Evolutionary conservation across 2,113 vertebrate genomes (phyloP).

Genomic region (Corythoichthys haematopterus): DNA sequence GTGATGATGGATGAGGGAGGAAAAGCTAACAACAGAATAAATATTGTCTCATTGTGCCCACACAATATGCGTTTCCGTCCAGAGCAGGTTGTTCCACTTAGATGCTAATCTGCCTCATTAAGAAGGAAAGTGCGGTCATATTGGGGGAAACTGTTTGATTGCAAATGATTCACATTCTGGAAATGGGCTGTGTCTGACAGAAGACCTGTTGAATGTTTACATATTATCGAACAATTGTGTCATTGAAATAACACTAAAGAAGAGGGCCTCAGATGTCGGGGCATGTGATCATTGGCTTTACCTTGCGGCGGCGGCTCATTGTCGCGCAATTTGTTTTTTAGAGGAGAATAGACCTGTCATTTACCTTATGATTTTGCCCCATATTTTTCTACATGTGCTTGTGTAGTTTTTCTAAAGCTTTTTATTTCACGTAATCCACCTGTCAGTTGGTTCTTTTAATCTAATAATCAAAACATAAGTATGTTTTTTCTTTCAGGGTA

Average conservation of each 20-base stretch:
- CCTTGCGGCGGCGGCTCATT: slow-evolving; percentile 24
- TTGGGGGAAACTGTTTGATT: slow-evolving; percentile 24
- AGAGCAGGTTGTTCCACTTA: slow-evolving; percentile 45
- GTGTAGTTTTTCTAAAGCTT: slow-evolving; percentile 39
- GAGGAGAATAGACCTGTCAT: slow-evolving; percentile 42
- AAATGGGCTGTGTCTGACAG: slow-evolving; percentile 22
- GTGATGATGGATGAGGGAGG: slow-evolving; percentile 58
- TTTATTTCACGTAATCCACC: slow-evolving; percentile 41
- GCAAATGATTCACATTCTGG: slow-evolving; percentile 31
- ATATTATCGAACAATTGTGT: slow-evolving; percentile 11
- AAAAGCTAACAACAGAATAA: slow-evolving; percentile 63
- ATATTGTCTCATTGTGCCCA: slow-evolving; percentile 62
- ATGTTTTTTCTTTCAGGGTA: slow-evolving; percentile 5
- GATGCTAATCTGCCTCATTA: slow-evolving; percentile 28
- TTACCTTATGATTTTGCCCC: slow-evolving; percentile 47
- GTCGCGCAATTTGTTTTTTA: slow-evolving; percentile 24
- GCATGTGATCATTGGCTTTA: neutral
- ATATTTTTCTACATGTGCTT: slow-evolving; percentile 45
- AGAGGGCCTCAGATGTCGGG: slow-evolving; percentile 13
- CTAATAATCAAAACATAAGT: slow-evolving; percentile 37
- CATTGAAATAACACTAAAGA: slow-evolving; percentile 15
- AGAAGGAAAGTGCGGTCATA: neutral
- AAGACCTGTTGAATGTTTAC: slow-evolving; percentile 43
- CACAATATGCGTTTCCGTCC: slow-evolving; percentile 53
- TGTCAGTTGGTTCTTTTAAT: slow-evolving; percentile 38